Evolutionary conservation across 2,797 vertebrate species (phyloP).

Genomic region (Oryzias sinensis): DNA sequence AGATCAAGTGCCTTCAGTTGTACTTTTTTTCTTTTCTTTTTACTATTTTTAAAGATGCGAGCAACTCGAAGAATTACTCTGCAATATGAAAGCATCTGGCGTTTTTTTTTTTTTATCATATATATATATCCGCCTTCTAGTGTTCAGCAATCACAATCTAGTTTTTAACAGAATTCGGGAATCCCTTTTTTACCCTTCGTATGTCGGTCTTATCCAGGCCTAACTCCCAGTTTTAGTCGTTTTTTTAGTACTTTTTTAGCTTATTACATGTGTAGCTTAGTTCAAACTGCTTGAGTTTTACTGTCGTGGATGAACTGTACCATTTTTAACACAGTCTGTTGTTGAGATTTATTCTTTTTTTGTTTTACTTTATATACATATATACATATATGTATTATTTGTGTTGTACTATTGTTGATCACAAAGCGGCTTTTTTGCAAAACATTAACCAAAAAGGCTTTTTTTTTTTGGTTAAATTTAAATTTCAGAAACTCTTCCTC

Average conservation of each 20-base stretch:
- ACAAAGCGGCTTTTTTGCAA: constrained; percentile 62
- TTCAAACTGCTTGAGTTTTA: constrained; percentile 57
- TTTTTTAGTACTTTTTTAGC: constrained; percentile 65
- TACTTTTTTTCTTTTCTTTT: constrained; percentile 1
- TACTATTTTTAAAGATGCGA: constrained; percentile 58
- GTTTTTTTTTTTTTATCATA: constrained; percentile 7
- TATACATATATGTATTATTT: constrained; percentile 58
- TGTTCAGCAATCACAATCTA: constrained; percentile 67
- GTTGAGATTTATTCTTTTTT: constrained; percentile 35
- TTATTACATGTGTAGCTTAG: constrained; percentile 67
- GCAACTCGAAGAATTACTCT: constrained; percentile 63
- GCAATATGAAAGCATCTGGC: constrained; percentile 54
- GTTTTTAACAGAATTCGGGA: constrained; percentile 78
- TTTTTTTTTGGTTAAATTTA: constrained; percentile 11
- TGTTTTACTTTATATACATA: constrained; percentile 56
- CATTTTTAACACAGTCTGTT: constrained; percentile 55
- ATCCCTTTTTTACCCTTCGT: constrained; percentile 74
- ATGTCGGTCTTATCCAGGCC: constrained; percentile 89
- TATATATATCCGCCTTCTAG: constrained; percentile 43
- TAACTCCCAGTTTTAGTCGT: constrained; percentile 77
- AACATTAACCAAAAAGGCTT: constrained; percentile 67
- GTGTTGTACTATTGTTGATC: constrained; percentile 59
- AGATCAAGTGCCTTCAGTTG: constrained; percentile 82
- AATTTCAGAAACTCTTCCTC: constrained; percentile 45
- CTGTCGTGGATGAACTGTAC: constrained; percentile 55